Percentiles rank a stretch among this genome's conserved stretches.
phyloP scores from a whole-genome alignment of 53 echinoderm and acorn worm species.

The Temnopleurus reevesii region DNA sequence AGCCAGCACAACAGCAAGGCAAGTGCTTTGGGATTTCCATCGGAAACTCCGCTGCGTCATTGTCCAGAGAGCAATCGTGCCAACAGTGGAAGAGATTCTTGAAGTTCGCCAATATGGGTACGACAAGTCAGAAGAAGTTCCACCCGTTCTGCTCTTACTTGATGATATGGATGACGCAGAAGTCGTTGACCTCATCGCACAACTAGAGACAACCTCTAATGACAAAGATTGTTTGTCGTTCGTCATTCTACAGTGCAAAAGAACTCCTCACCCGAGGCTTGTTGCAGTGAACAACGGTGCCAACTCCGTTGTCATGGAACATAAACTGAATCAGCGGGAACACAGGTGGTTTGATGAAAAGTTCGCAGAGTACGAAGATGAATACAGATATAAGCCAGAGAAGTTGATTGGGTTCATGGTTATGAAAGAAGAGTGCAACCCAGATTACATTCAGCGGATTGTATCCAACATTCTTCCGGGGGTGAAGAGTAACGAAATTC shows the following conservation, averaged over 20 bases:
- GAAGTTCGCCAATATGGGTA: constrained; percentile 60
- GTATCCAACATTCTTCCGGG: constrained; percentile 40
- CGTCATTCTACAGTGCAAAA: constrained; percentile 36
- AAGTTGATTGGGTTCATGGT: constrained; percentile 66
- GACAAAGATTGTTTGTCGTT: background rate
- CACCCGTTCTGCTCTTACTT: constrained; percentile 53
- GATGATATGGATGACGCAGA: constrained; percentile 64
- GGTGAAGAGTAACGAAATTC: constrained; percentile 39
- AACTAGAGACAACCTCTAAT: background rate
- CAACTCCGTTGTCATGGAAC: constrained; percentile 36
- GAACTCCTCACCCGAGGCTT: background rate
- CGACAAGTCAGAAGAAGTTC: background rate
- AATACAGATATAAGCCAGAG: constrained; percentile 37
- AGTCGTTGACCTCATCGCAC: constrained; percentile 13
- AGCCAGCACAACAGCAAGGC: constrained; percentile 65
- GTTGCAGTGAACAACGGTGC: background rate
- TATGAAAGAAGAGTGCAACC: constrained; percentile 63
- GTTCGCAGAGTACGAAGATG: background rate
- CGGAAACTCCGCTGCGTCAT: constrained; percentile 58
- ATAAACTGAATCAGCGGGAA: constrained; percentile 3
- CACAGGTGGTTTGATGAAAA: background rate
- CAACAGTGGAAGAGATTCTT: constrained; percentile 67
- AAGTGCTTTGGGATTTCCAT: constrained; percentile 76
- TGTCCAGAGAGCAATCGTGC: constrained; percentile 47
- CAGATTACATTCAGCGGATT: constrained; percentile 31